Percentiles rank a stretch among this genome's conserved stretches.
phyloP scores from a whole-genome alignment of 2,113 vertebrate species.

The Tupaia tana region DNA sequence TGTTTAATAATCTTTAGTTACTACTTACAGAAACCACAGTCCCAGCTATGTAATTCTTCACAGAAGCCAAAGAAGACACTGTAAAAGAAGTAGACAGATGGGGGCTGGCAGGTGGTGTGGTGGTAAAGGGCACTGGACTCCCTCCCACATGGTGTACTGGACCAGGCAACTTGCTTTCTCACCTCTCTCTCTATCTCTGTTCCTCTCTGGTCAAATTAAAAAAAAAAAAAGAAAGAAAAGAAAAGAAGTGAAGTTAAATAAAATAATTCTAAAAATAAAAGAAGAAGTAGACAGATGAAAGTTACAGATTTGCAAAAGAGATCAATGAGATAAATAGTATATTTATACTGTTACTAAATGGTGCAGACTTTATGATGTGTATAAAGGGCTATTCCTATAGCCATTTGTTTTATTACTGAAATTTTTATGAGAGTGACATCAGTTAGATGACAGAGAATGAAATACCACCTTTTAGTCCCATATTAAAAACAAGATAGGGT shows the following conservation, averaged over 20 bases:
- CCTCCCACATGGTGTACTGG: too few relatives aligned
- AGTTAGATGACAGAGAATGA: background rate
- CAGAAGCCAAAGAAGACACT: background rate
- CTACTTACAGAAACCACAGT: background rate
- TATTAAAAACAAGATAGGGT: background rate
- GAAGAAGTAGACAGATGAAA: background rate
- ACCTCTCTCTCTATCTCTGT: too few relatives aligned
- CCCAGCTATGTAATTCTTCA: background rate
- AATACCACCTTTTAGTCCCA: background rate
- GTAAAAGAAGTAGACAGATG: background rate
- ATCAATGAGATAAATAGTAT: background rate
- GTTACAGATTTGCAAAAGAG: background rate
- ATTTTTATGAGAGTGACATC: background rate
- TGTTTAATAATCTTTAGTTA: background rate
- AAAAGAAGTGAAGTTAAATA: too few relatives aligned
- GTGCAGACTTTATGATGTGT: background rate
- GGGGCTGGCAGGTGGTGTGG: too few relatives aligned
- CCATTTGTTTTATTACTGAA: slow-evolving; percentile 23
- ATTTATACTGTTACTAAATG: background rate
- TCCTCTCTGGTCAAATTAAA: too few relatives aligned
- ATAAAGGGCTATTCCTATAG: background rate
- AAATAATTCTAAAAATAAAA: too few relatives aligned
- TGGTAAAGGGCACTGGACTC: too few relatives aligned
- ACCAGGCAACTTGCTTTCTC: too few relatives aligned
- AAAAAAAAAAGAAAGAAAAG: too few relatives aligned